phyloP scores from a whole-genome alignment of 1,140 invertebrate genomes.

The Adoxophyes honmai region DNA sequence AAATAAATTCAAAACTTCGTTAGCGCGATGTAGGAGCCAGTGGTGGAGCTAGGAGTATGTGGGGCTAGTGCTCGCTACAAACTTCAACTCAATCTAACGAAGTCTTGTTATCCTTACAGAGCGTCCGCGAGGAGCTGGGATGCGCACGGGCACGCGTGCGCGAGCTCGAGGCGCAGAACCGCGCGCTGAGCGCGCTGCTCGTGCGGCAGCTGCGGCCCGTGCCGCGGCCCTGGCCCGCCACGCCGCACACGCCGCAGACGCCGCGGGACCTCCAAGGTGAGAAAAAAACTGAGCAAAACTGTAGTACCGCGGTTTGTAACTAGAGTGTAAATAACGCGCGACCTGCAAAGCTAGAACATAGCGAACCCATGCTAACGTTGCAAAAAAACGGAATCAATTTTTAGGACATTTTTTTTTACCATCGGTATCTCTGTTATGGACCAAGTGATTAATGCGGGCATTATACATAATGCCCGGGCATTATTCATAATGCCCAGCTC shows the following conservation, averaged over 20 bases:
- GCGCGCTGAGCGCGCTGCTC: constrained; percentile 80
- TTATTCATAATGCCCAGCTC: no score
- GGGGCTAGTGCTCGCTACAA: no score
- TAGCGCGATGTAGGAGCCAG: no score
- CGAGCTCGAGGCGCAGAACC: constrained; percentile 83
- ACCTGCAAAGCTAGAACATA: not conserved
- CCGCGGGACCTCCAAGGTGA: constrained; percentile 44
- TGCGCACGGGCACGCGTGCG: constrained; percentile 80
- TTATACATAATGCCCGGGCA: no score
- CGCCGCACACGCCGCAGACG: constrained; percentile 59
- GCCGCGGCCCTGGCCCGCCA: constrained; percentile 72
- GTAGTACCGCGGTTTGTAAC: not conserved
- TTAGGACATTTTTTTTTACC: no score
- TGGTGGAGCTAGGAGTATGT: no score
- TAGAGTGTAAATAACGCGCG: not conserved
- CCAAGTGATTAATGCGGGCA: no score
- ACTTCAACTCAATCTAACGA: no score
- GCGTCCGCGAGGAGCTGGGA: constrained; percentile 82
- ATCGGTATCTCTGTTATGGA: no score
- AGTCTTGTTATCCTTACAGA: constrained; percentile 68
- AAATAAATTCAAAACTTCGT: no score
- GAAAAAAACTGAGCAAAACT: not conserved
- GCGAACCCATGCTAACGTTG: no score
- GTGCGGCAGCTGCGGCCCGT: constrained; percentile 80
- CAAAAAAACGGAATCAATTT: no score